Evolutionary conservation across 2,797 vertebrate genomes (phyloP), one percentile per base, ranked within the genome.

Genomic region (Poecilia wingei): DNA sequence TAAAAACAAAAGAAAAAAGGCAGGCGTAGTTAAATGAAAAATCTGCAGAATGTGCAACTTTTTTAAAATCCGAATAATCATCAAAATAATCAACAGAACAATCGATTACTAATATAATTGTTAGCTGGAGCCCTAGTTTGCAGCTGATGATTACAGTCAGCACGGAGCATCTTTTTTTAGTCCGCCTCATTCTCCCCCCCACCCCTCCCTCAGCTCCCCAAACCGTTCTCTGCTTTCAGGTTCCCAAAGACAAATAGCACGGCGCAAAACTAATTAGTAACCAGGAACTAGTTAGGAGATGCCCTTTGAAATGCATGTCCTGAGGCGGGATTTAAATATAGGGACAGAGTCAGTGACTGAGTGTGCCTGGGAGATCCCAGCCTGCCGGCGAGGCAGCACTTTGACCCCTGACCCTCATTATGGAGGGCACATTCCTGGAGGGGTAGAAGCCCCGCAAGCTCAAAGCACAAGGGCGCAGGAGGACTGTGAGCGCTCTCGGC

Each of bases 391-490:
- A 82, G 3, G 85, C 88, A 86, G 84, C 94, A 88, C 87, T 87
- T 84, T 93, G 93, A 95, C 94, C 95, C 90, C 82, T 94, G 94
- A 95, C 95, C 93, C 95, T 96, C 94, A 95, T 96, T 96, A 96
- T 93, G 86, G 85, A 88, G 82, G 92, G 90, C 82, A 84, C 92
- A 92, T 94, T 95, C 92, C 94, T 95, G 80, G 87, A 94, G 93
- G 95, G 94, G 90, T 92, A 92, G 92, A 91, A 91, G 85, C 93
- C 92, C 90, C 90, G 59, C 55, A 88, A 87, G 90, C 81, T 84
- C 88, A 78, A 82, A 86, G 92, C 89, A 93, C 94, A 95, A 96
- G 95, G 95, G 92, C 94, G 90, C 77, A 80, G 83, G 91, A 87
- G 86, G 87, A 91, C 82, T 89, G 87, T 45, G 82, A 47, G 72